Evolutionary conservation across 2,113 vertebrate species (phyloP), one percentile per base, ranked within the genome.

Genomic region (Passer montanus): DNA sequence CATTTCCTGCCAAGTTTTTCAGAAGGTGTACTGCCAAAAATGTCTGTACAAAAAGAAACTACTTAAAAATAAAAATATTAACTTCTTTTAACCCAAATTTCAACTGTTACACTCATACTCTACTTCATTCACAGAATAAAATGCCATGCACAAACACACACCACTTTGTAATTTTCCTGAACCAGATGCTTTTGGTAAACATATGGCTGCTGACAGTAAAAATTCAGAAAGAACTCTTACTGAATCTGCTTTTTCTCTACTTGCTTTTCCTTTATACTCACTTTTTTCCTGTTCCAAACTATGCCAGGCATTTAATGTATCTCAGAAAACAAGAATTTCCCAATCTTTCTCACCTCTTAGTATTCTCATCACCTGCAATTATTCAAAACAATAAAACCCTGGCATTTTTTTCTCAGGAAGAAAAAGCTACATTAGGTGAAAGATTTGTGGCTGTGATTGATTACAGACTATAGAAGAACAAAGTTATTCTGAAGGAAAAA

Each of bases 21-120:
- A 78, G 66, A 84, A 94, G 69, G 79, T 94, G 28, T 30, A 30
- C 69, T 94, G 95, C 93, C 95, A 97, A 95, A 94, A 95, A 93
- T 52, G 20, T 87, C 87, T 82, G 31, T 80, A 92, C 69, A 76
- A 95, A 94, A 22, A 90, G 76, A 84, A 93, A 93, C 9, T 43
- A 56, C 53, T 90, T 84, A 13, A 82, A 92, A 87, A 78, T 43
- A 72, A 76, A 47, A 63, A 53, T 84, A 91, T 28, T 87, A 4
- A 17, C 31, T 44, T 68, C 33, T 89, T 93, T 78, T 89, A 89
- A 91, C 56, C 30, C 20, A 77, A 43, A 73, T 90, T 94, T 91
- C 56, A 81, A 19, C 73, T 77, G 37, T 28, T 91, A 22, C n/a
- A 75, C 3, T 30, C 43, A 53, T 78, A 60, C 13, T 93, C 7